phyloP scores from a whole-genome alignment of 2,888 invertebrate genomes.

The Oligia latruncula region DNA sequence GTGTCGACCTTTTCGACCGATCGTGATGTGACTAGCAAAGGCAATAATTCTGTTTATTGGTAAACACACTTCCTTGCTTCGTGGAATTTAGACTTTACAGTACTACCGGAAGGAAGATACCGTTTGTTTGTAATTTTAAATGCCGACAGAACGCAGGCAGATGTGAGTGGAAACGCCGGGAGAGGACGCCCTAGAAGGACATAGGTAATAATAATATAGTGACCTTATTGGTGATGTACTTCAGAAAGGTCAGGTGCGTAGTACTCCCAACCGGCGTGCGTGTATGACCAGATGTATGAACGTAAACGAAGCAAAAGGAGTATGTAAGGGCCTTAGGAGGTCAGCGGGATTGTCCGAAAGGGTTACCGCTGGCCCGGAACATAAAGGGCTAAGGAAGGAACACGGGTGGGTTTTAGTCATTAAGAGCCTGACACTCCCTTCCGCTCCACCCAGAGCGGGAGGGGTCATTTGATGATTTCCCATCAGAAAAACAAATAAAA shows the following conservation, averaged over 20 bases:
- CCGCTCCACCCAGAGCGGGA: no score
- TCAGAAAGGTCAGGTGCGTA: neutral
- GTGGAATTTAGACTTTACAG: constrained; percentile 38
- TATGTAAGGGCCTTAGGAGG: no score
- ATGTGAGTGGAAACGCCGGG: neutral
- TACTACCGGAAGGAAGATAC: constrained; percentile 56
- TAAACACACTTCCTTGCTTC: constrained; percentile 55
- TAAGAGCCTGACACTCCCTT: no score
- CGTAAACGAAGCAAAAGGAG: neutral
- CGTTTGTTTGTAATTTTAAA: constrained; percentile 39
- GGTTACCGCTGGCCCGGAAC: no score
- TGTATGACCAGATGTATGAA: neutral
- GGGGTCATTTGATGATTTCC: no score
- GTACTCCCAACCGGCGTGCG: neutral
- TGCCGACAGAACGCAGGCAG: neutral
- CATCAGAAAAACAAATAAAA: no score
- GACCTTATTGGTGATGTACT: neutral
- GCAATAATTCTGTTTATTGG: constrained; percentile 45
- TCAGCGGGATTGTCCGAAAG: no score
- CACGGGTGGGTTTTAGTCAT: no score
- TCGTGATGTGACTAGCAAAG: constrained; percentile 64
- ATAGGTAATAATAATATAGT: neutral
- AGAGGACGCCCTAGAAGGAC: neutral
- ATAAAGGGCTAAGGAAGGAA: no score
- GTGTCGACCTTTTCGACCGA: constrained; percentile 55